Conservation (phyloP, 2,797 vertebrate genomes). For the Girardinus metallicus region DNA sequence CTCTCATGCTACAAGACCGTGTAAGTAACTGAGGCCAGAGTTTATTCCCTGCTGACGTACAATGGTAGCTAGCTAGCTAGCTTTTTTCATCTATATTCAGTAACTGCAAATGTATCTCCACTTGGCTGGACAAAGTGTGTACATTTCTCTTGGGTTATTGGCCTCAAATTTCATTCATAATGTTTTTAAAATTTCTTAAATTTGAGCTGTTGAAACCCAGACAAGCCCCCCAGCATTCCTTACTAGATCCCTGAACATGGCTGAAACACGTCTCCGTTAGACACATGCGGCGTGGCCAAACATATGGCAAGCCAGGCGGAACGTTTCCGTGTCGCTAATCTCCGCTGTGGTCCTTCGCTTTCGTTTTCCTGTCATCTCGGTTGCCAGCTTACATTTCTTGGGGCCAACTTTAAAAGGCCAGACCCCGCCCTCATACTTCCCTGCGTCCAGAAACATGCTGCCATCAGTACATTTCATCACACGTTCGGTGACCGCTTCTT, state of each 20-base stretch:
- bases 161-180: too few relatives aligned
- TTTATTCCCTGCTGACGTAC: too few relatives aligned
- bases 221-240: not conserved
- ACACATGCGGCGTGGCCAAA: not conserved
- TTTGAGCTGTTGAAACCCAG: too few relatives aligned
- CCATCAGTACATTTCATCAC: constrained; percentile 30
- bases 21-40: too few relatives aligned
- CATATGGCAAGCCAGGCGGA: not conserved
- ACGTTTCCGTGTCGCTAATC: not conserved
- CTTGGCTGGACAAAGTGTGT: too few relatives aligned
- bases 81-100: too few relatives aligned
- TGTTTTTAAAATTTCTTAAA: too few relatives aligned
- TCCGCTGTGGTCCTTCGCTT: not conserved
- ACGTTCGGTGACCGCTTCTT: not conserved
- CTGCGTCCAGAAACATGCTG: not conserved
- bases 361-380: not conserved
- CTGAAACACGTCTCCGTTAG: constrained; percentile 5
- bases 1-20: too few relatives aligned
- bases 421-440: not conserved
- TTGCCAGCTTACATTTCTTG: not conserved
- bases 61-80: too few relatives aligned
- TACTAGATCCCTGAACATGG: constrained; percentile 5
- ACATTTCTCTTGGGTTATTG: too few relatives aligned
- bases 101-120: too few relatives aligned
- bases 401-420: not conserved